Evolutionary conservation across 1,140 invertebrate genomes (phyloP), one percentile per base, ranked within the genome.

Genomic region (Cyclargus thomasi): DNA sequence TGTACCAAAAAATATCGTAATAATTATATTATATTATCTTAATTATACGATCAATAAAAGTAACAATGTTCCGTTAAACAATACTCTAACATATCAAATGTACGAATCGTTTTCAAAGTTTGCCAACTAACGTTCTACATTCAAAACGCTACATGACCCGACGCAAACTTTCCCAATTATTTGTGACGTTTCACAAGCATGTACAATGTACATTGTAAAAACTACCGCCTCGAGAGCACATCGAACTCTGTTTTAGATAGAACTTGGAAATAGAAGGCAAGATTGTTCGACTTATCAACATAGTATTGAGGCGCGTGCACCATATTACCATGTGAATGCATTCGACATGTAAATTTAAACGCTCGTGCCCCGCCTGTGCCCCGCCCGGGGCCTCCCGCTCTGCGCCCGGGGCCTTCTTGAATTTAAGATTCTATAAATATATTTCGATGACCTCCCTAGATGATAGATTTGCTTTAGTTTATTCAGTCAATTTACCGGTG

Each of bases 281-380:
- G 39, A 47, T 47, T 47, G 39, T 47, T 47, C 39, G 39, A 47
- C 39, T 47, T 47, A 47, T 47, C 39, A 47, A 67, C 63, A 72
- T 71, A 73, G 14, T 47, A 47, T 16, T 47, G 39, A 47, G 39
- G 39, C 39, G 68, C 70, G 67, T 70, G 71, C 73, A 65, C 47
- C 47, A 64, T 53, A 73, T 77, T 74, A 74, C 69, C 78, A 77
- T 77, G 63, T 67, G 70, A 74, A 77, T 77, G 76, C 74, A 72
- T 78, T 67, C 67, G 65, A 69, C 68, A 75, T 79, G 77, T 70
- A 76, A 78, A 78, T 78, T 68, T 62, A 62, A 68, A 65, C 68
- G 71, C 70, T 70, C 64, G 63, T 64, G 62, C 66, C 62, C 22
- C 64, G 70, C 20, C 23, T 14, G 36, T 8, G 36, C 8, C 39